Percentiles rank a stretch among this genome's conserved stretches.
These are phyloP conservation scores for Megalops cyprinoides DNA, from an alignment of 2,797 vertebrate species.

Conservation along the genomic window DNA sequence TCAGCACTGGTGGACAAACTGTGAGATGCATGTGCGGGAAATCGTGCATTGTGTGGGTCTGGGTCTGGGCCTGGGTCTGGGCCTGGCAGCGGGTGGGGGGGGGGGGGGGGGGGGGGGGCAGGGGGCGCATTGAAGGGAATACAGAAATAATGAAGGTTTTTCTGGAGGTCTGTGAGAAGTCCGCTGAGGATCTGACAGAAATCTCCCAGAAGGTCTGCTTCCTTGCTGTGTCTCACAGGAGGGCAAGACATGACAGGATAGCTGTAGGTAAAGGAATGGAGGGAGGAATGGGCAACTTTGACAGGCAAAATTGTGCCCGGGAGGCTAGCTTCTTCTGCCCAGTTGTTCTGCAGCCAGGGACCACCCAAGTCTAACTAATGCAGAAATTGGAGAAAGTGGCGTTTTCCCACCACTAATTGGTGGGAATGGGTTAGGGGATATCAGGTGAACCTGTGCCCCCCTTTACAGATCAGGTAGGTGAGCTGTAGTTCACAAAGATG, in stretches of 20 bases:
- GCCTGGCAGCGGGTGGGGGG: too few species aligned
- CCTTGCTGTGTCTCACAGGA: neutral
- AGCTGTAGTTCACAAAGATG: neutral
- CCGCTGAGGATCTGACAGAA: slow-evolving; percentile 26
- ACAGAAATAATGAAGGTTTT: slow-evolving; percentile 36
- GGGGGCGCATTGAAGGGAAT: neutral
- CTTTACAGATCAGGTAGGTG: neutral
- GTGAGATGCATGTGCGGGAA: slow-evolving; percentile 11
- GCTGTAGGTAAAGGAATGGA: neutral
- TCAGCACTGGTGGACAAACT: too few species aligned
- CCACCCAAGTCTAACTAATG: neutral
- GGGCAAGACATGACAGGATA: neutral
- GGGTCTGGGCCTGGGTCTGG: too few species aligned
- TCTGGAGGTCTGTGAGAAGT: neutral
- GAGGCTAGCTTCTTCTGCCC: neutral
- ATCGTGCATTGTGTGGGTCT: neutral
- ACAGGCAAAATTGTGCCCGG: neutral
- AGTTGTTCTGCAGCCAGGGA: neutral
- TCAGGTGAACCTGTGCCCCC: neutral
- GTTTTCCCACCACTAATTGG: neutral
- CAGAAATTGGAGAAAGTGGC: too few species aligned
- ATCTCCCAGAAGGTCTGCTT: neutral
- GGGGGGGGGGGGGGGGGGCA: too few species aligned
- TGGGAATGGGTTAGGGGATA: neutral
- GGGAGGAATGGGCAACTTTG: neutral